These are phyloP conservation scores for Cebidichthys violaceus DNA, from an alignment of 2,113 vertebrate species.

Conservation along the genomic window DNA sequence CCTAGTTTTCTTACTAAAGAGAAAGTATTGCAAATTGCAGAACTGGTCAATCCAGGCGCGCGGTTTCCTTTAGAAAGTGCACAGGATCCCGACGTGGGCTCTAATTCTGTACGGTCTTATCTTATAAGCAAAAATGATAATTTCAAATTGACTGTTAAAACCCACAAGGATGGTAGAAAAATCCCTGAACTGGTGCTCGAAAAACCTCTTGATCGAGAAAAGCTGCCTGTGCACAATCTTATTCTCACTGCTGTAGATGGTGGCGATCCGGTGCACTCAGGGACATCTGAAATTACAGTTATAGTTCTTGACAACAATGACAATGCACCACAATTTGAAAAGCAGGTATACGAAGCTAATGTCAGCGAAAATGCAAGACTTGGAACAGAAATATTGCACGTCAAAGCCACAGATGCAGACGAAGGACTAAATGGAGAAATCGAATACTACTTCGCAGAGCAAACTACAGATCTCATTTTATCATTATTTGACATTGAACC, in stretches of 20 bases:
- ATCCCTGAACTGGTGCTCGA: constrained; percentile 82
- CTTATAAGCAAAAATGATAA: constrained; percentile 75
- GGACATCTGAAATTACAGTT: constrained; percentile 77
- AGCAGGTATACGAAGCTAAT: constrained; percentile 84
- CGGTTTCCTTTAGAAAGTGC: constrained; percentile 82
- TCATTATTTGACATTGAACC: constrained; percentile 73
- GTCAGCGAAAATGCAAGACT: constrained; percentile 83
- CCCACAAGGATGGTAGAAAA: constrained; percentile 76
- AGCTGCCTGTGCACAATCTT: constrained; percentile 80
- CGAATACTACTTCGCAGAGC: constrained; percentile 77
- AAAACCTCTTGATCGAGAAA: constrained; percentile 84
- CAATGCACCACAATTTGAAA: constrained; percentile 89
- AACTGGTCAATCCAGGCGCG: constrained; percentile 81
- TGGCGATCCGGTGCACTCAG: constrained; percentile 79
- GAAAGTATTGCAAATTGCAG: constrained; percentile 83
- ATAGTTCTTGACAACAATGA: constrained; percentile 89
- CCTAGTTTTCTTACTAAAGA: constrained; percentile 84
- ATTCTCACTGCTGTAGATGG: constrained; percentile 83
- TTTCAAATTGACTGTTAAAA: constrained; percentile 82
- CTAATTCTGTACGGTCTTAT: constrained; percentile 81
- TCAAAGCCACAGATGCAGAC: constrained; percentile 84
- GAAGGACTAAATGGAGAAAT: constrained; percentile 82
- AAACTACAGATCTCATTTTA: constrained; percentile 68
- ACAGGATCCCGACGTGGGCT: constrained; percentile 79
- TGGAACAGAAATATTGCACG: constrained; percentile 80